phyloP scores from a whole-genome alignment of 2,113 vertebrate species.

The Poecilia latipinna region DNA sequence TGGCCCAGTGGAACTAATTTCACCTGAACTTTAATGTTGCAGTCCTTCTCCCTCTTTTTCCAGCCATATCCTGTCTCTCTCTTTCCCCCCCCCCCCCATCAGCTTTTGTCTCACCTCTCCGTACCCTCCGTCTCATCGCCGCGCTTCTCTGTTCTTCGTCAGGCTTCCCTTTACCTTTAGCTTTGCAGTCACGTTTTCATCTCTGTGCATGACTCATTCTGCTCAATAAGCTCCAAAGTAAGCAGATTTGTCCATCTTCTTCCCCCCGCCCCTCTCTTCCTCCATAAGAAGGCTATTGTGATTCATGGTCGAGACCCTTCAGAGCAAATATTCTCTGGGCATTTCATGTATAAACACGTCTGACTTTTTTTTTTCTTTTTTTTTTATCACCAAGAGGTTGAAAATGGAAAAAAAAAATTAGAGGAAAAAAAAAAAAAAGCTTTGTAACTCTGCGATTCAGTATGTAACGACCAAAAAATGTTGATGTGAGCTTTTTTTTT shows the following conservation, averaged over 20 bases:
- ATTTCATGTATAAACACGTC: conserved; percentile 84
- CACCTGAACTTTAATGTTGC: conserved; percentile 73
- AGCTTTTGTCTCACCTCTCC: conserved; percentile 56
- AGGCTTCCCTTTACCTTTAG: conserved; percentile 75
- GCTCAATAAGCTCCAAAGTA: conserved; percentile 87
- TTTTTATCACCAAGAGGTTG: conserved; percentile 50
- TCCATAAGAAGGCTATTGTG: conserved; percentile 83
- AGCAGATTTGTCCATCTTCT: conserved; percentile 84
- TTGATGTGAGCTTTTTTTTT: conserved; percentile 54
- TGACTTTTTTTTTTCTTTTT: conserved; percentile 55
- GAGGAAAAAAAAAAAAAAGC: conserved; percentile 7
- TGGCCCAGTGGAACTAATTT: conserved; percentile 79
- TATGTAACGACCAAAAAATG: conserved; percentile 69
- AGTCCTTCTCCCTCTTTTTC: conserved; percentile 9
- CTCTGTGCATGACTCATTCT: conserved; percentile 82
- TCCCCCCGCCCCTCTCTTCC: conserved; percentile 39
- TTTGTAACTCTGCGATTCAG: conserved; percentile 67
- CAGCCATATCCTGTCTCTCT: conserved; percentile 36
- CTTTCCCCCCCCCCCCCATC: background rate
- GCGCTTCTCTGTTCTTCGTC: conserved; percentile 45
- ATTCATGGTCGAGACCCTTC: conserved; percentile 82
- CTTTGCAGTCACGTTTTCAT: conserved; percentile 83
- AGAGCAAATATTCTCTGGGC: conserved; percentile 80
- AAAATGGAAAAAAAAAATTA: conserved; percentile 49
- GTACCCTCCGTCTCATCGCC: conserved; percentile 56